Percentiles rank a stretch among this genome's conserved stretches.
These are phyloP conservation scores for Centrocercus urophasianus DNA, from an alignment of 2,113 vertebrate genomes.

Conservation along the genomic window DNA sequence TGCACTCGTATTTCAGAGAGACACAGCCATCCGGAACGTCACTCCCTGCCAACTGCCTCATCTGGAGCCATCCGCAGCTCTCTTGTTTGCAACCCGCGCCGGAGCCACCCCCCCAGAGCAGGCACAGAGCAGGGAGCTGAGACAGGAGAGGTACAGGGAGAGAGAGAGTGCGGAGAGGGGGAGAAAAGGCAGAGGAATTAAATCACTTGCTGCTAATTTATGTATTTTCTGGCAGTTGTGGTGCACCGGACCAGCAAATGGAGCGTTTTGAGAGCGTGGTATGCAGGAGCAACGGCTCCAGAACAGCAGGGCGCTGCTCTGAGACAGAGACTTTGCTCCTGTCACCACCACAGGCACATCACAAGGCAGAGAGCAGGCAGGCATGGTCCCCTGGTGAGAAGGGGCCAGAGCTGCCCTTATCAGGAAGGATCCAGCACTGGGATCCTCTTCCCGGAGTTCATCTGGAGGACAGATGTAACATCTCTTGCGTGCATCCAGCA, in stretches of 20 bases:
- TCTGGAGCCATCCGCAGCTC: slow-evolving; percentile 67
- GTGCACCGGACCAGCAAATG: neutral
- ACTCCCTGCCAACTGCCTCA: slow-evolving; percentile 70
- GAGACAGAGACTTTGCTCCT: neutral
- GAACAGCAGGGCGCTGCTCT: neutral
- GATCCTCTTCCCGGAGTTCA: slow-evolving; percentile 4
- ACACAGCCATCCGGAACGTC: slow-evolving; percentile 70
- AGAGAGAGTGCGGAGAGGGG: neutral
- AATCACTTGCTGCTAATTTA: neutral
- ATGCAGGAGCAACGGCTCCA: rapidly evolving
- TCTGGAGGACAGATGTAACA: slow-evolving; percentile 43
- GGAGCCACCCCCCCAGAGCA: neutral
- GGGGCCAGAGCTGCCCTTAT: neutral
- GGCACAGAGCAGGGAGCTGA: neutral
- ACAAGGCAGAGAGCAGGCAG: slow-evolving; percentile 5
- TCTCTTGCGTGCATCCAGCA: neutral
- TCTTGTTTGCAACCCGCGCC: neutral
- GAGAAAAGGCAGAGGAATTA: neutral
- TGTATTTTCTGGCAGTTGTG: neutral
- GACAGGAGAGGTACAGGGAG: neutral
- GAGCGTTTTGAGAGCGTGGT: rapidly evolving
- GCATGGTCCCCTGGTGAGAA: rapidly evolving
- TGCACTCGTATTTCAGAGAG: slow-evolving; percentile 72
- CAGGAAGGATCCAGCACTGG: neutral
- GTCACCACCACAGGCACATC: slow-evolving; percentile 27